Evolutionary conservation across 2,113 vertebrate species (phyloP), one percentile per base, ranked within the genome.

Genomic region (Lophotis ruficrista): DNA sequence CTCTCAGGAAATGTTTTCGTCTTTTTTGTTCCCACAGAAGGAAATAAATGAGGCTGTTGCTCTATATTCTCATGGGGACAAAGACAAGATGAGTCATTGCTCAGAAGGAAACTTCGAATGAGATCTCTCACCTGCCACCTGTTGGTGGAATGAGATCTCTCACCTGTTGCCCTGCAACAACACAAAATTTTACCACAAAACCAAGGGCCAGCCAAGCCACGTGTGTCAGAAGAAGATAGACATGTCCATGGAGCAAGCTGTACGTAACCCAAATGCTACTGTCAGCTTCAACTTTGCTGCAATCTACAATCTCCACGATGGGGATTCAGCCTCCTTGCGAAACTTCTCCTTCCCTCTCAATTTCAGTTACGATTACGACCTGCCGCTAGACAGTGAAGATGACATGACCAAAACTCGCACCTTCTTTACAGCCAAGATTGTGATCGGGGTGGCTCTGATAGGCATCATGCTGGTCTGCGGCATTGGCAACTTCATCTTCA

Each of bases 401-500:
- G 99, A 99, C 77, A 87, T 99, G 85, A 99, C 99, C 19, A 98
- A 99, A 95, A 99, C 99, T 7, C 97, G 93, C 83, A 99, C 99
- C 53, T 99, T 99, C 97, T 99, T 98, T 1, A 96, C 99, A 14
- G 99, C 99, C 92, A 99, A 98, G 94, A 99, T 99, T 1, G 97
- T 99, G 38, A 99, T 99, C 0, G 99, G 98, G 1, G 94, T 99
- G 48, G 99, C 98, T 4, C 97, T 99, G 4, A 97, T 97, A 12
- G 98, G 99, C 94, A 99, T 99, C 97, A 99, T 99, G 98, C 94
- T 99, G 33, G 98, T 99, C 66, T 99, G 99, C 2, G 99, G 99
- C 31, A 68, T 99, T 0, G 99, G 99, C 79, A 99, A 99, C 95
- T 98, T 99, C 43, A 82, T 99, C 69, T 99, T 99, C 87, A 99